A percentile compares a stretch with the other conserved stretches of the same genome.
Conservation (phyloP, 2,888 invertebrate genomes). For the Plebejus argus region DNA sequence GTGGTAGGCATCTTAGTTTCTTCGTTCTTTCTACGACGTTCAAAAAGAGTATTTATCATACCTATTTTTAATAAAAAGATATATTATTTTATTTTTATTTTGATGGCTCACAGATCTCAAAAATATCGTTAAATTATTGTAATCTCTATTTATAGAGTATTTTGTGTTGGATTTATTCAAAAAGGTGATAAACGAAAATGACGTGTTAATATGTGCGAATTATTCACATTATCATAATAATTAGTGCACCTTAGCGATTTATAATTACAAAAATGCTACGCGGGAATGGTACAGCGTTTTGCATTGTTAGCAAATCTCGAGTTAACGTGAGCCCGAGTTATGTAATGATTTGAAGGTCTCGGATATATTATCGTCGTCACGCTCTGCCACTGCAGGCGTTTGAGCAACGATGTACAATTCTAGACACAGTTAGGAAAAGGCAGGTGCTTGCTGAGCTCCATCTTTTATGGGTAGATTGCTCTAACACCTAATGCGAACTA, state of each 20-base stretch:
- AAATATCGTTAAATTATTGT: no score
- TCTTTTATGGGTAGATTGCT: no score
- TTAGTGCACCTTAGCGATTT: background rate
- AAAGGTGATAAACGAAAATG: background rate
- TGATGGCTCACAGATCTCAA: no score
- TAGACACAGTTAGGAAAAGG: background rate
- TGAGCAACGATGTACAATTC: background rate
- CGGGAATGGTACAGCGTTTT: background rate
- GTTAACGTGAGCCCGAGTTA: background rate
- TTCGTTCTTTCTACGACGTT: no score
- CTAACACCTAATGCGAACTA: no score
- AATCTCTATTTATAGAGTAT: no score
- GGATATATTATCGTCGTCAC: slow-evolving; percentile 22
- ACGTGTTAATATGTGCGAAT: background rate
- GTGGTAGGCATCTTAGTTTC: no score
- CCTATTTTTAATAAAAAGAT: no score
- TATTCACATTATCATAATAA: slow-evolving; percentile 5
- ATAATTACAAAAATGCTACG: slow-evolving; percentile 3
- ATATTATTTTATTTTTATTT: no score
- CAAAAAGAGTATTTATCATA: no score
- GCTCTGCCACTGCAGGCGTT: slow-evolving; percentile 5
- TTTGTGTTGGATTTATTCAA: background rate
- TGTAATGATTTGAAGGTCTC: slow-evolving; percentile 19
- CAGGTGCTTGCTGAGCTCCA: no score
- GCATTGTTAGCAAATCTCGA: slow-evolving; percentile 26